Conservation (phyloP, 2,888 invertebrate genomes). For the Eupithecia vulgata region DNA sequence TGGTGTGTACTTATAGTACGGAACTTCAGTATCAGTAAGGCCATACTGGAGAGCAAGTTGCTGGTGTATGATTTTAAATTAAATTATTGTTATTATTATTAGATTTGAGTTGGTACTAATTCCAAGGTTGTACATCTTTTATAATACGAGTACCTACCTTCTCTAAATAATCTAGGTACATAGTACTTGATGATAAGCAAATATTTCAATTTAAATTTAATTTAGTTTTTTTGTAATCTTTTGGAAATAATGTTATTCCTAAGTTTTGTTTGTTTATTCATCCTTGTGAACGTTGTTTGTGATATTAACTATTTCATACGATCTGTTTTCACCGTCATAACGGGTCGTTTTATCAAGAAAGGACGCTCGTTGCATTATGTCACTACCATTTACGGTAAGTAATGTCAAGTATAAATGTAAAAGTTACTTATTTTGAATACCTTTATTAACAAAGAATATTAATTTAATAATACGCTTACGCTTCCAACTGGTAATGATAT, state of each 20-base stretch:
- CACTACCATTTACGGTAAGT: slow-evolving; percentile 88
- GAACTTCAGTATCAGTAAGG: no score
- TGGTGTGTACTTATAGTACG: no score
- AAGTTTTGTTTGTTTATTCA: slow-evolving; percentile 50
- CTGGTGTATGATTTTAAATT: no score
- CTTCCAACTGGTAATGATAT: no score
- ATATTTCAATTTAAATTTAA: no score
- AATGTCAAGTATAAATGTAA: no score
- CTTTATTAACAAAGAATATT: no score
- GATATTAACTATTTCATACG: slow-evolving; percentile 91
- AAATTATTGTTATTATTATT: no score
- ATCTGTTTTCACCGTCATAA: slow-evolving; percentile 86
- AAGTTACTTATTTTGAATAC: no score
- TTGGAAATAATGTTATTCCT: slow-evolving; percentile 49
- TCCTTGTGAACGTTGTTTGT: slow-evolving; percentile 85
- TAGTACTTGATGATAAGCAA: background rate
- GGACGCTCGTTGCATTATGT: slow-evolving; percentile 86
- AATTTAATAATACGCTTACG: no score
- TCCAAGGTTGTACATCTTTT: slow-evolving; percentile 1
- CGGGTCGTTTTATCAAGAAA: slow-evolving; percentile 86
- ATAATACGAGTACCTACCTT: no score
- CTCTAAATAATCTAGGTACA: background rate
- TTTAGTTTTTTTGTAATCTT: background rate
- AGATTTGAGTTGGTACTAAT: background rate
- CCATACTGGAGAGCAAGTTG: no score